Evolutionary conservation across 2,113 vertebrate species (phyloP).

Genomic region (Felis catus): DNA sequence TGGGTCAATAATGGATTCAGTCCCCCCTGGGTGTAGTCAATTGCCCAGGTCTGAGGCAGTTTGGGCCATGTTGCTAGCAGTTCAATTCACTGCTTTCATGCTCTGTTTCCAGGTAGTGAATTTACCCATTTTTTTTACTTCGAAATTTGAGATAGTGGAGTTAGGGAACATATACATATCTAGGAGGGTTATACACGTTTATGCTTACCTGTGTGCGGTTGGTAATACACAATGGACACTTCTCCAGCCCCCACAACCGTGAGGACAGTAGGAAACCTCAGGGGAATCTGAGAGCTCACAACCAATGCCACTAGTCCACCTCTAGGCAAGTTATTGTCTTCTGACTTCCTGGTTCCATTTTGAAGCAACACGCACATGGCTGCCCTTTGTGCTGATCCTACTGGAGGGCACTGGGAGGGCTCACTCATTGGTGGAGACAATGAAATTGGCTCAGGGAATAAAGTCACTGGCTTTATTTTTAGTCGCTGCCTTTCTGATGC

Average conservation of each 20-base stretch:
- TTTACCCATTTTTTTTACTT: neutral
- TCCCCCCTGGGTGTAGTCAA: slow-evolving; percentile 9
- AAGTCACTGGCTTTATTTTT: neutral
- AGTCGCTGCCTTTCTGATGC: neutral
- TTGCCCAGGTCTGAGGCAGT: neutral
- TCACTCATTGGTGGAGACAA: neutral
- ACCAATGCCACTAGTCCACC: neutral
- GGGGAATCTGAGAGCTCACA: neutral
- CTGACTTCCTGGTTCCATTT: neutral
- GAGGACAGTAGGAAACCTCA: neutral
- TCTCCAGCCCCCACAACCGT: neutral
- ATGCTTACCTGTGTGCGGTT: neutral
- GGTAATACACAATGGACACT: neutral
- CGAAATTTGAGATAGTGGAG: neutral
- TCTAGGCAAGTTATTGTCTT: neutral
- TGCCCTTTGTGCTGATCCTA: too few relatives aligned
- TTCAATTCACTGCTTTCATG: slow-evolving; percentile 2
- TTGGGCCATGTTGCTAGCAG: neutral
- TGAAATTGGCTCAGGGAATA: neutral
- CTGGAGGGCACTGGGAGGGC: neutral
- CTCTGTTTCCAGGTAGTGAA: neutral
- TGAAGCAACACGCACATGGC: neutral
- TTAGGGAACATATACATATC: neutral
- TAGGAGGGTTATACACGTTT: neutral
- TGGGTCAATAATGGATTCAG: slow-evolving; percentile 48